Base-by-base conservation (phyloP, 92 coral and sea anemone genomes). In the Metridium senile region DNA sequence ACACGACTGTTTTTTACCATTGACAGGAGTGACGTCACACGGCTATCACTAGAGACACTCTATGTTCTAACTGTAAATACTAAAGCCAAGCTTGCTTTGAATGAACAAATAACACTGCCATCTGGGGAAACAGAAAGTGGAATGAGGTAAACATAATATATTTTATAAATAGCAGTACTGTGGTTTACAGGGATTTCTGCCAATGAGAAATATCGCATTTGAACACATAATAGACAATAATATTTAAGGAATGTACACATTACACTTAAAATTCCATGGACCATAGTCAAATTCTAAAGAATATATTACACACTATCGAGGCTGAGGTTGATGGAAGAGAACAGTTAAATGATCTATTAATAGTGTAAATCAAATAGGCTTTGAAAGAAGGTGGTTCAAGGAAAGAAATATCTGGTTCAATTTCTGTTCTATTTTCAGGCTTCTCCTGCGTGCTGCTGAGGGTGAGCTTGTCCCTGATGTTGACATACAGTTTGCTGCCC, bases 401-500 rank as follows among this genome's bases (percentile, higher is more conserved):
- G 32, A 59, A 59, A 9, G 65, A 1, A 59, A 19, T 4, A 26
- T 19, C 22, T 22, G 22, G 4, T 22, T 23, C 2, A 59, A 27
- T 63, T 29, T 10, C 28, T 11, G 4, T 33, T 33, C 33, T 51
- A 19, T n/a, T 65, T 52, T 0, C 35, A 90, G 90, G 72, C 84
- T 83, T 10, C 86, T 95, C 26, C 80, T 91, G 9, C 88, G 93
- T 19, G 99, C 99, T 1, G 99, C 96, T 11, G 99, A 93, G 68
- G 94, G 93, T 33, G 92, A 91, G 47, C 83, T 95, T 19, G 90
- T 75, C n/a, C 53, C 87, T 26, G 99, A 95, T 75, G 84, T 94
- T 18, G 99, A 92, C 21, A 84, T 92, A 17, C 99, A 95, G 74
- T 93, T 93, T 58, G 89, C 96, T 22, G 99, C 97, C 58, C 85